Evolutionary conservation across 2,113 vertebrate genomes (phyloP).

Genomic region (Cebus imitator): DNA sequence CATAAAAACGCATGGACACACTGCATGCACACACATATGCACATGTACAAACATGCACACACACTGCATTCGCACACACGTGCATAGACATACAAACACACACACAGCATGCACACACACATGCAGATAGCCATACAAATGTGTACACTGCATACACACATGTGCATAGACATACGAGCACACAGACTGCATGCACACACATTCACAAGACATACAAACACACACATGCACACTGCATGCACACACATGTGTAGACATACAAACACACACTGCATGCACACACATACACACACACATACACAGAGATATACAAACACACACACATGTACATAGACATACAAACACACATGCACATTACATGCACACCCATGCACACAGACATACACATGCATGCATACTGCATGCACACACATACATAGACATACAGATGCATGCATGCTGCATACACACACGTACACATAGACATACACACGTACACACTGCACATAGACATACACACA

Average conservation of each 20-base stretch:
- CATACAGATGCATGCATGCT: accelerated
- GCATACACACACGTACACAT: too few species aligned
- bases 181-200: neutral
- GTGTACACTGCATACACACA: neutral
- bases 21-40: too few species aligned
- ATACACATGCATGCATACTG: too few species aligned
- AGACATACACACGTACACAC: neutral
- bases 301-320: neutral
- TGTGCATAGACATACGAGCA: neutral
- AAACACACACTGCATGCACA: neutral
- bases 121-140: too few species aligned
- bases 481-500: neutral
- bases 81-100: too few species aligned
- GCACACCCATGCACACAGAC: neutral
- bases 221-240: neutral
- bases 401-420: neutral
- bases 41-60: neutral
- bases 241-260: neutral
- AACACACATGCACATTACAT: neutral
- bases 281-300: neutral
- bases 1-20: too few species aligned
- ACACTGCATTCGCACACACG: accelerated
- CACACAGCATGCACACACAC: neutral
- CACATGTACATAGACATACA: neutral
- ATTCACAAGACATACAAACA: neutral